Conservation (phyloP, 2,797 vertebrate genomes). For the Manis crassicaudata region DNA sequence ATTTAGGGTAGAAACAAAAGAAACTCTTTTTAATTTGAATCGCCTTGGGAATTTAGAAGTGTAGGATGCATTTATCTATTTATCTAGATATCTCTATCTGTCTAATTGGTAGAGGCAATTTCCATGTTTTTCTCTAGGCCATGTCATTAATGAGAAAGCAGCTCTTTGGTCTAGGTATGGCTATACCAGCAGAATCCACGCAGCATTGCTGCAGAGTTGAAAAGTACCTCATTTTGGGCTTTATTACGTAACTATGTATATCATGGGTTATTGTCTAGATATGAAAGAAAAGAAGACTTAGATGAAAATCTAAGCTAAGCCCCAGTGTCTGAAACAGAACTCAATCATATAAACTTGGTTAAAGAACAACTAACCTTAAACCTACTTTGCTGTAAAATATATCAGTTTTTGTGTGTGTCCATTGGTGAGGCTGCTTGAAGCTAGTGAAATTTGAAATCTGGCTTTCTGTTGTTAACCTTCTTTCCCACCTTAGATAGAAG, state of each 20-base stretch:
- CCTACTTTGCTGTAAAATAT: background rate
- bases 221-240: background rate
- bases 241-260: background rate
- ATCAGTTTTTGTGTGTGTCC: background rate
- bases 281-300: slow-evolving; percentile 11
- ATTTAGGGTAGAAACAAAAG: slow-evolving; percentile 14
- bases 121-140: background rate
- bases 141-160: background rate
- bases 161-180: background rate
- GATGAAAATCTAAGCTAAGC: slow-evolving; percentile 16
- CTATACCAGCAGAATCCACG: background rate
- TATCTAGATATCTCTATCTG: too few relatives aligned
- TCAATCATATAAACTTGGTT: background rate
- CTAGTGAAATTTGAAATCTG: background rate
- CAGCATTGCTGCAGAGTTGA: background rate
- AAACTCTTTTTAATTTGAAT: background rate
- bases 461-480: slow-evolving; percentile 8
- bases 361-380: background rate
- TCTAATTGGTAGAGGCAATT: background rate
- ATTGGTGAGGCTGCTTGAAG: background rate
- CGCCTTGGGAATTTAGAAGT: background rate
- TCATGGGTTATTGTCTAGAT: background rate
- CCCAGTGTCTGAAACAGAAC: background rate
- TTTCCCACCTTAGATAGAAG: background rate
- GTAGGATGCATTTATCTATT: background rate